A percentile compares a stretch with the other conserved stretches of the same genome.
phyloP scores from a whole-genome alignment of 1,140 invertebrate genomes.

The Drosophila equinoxialis region DNA sequence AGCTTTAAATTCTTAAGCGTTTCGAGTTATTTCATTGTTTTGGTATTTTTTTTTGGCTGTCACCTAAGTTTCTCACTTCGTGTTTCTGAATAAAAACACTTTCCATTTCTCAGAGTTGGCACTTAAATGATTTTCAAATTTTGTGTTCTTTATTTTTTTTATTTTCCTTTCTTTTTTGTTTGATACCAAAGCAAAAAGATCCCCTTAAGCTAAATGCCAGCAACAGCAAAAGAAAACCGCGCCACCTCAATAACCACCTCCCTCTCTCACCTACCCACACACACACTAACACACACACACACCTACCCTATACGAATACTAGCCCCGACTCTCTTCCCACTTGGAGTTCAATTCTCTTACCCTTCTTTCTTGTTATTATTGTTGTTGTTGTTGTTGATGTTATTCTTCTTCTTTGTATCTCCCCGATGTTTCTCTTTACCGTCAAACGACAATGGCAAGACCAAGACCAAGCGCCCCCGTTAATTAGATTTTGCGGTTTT shows the following conservation, averaged over 20 bases:
- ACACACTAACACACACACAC: conserved; percentile 5
- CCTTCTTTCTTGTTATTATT: not conserved
- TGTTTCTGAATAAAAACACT: conserved; percentile 40
- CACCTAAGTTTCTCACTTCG: not conserved
- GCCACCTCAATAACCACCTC: conserved; percentile 42
- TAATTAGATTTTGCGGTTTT: conserved; percentile 81
- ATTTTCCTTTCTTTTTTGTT: conserved; percentile 3
- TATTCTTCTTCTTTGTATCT: too few relatives aligned
- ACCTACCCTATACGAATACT: conserved; percentile 19
- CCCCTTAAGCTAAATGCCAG: conserved; percentile 55
- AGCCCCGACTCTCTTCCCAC: not conserved
- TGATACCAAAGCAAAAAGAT: conserved; percentile 22
- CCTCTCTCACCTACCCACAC: conserved; percentile 6
- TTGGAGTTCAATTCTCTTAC: not conserved
- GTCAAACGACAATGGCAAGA: conserved; percentile 51
- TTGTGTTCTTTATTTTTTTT: too few relatives aligned
- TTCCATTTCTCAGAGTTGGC: conserved; percentile 55
- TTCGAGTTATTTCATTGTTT: too few relatives aligned
- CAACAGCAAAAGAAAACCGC: conserved; percentile 69
- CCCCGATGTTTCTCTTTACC: too few relatives aligned
- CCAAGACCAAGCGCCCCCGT: conserved; percentile 71
- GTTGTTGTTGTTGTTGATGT: too few relatives aligned
- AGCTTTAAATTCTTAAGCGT: not conserved
- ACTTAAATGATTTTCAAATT: conserved; percentile 34
- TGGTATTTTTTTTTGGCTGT: not conserved